These are phyloP conservation scores for Vanessa tameamea DNA, from an alignment of 1,140 invertebrate species.

Conservation along the genomic window DNA sequence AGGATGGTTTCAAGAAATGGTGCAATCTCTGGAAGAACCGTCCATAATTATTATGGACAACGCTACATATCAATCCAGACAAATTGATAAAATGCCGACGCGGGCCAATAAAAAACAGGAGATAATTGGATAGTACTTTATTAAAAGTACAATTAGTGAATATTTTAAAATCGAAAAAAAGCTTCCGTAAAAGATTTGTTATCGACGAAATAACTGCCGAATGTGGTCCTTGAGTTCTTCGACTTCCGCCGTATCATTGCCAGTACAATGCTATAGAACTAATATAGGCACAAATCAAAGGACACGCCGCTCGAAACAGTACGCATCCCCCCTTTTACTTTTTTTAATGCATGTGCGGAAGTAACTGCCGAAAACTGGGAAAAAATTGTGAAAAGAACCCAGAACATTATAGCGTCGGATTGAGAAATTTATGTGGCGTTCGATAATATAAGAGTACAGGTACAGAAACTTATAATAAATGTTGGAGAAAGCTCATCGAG, in stretches of 20 bases:
- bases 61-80: not conserved
- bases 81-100: not conserved
- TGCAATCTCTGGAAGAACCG: constrained; percentile 4
- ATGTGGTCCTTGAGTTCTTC: not conserved
- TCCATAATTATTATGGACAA: constrained; percentile 2
- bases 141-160: too few species aligned
- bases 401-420: not conserved
- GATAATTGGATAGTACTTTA: too few species aligned
- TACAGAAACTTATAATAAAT: too few species aligned
- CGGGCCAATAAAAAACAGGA: not conserved
- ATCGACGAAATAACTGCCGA: not conserved
- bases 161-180: too few species aligned
- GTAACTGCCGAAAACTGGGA: too few species aligned
- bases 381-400: not conserved
- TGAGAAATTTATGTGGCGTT: not conserved
- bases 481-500: too few species aligned
- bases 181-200: too few species aligned
- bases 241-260: constrained; percentile 9
- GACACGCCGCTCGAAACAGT: not conserved
- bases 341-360: not conserved
- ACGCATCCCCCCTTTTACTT: not conserved
- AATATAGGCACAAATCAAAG: constrained; percentile 13
- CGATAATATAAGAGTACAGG: not conserved
- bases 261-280: constrained; percentile 20
- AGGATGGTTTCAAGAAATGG: constrained; percentile 19